Evolutionary conservation across 2,113 vertebrate genomes (phyloP), one percentile per base, ranked within the genome.

Genomic region (Aegotheles bennettii): DNA sequence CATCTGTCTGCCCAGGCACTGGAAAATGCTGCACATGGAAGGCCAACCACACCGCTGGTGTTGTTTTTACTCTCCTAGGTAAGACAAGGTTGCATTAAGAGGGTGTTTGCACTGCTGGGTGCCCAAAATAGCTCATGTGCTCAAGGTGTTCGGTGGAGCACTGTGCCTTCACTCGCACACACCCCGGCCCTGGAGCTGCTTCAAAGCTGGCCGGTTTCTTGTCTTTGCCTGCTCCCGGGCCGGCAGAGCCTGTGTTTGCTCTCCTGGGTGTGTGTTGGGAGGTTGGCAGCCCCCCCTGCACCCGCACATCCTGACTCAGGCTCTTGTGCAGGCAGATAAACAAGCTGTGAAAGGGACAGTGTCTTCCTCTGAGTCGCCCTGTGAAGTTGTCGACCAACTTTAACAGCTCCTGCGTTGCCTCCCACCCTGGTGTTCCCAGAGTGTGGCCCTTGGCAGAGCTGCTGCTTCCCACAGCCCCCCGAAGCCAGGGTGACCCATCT

Each of bases 31-130:
- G 16, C 84, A 17, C 81, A 23, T 1, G 42, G 71, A 13, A 51
- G 71, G 16, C 16, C 85, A 48, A 2, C 69, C 74, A 10, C 81
- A 26, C 24, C 0, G 26, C 7, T 29, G 81, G 25, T 1, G 5
- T 79, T 96, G 56, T 93, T 94, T 93, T 94, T 83, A 33, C 70
- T 69, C 65, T 68, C 40, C 36, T 68, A 61, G 50, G 56, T 63
- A 56, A 83, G 65, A 92, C 90, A 93, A 75, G 69, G 93, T n/a
- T 77, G 54, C 75, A 84, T 93, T 94, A 96, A 95, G 93, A 93
- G 82, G 70, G 31, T 76, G 82, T 97, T 96, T 94, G 84, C 7
- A 2, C 78, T 87, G 67, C 83, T 13, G n/a, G 42, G 29, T 28
- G 90, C 91, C 79, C 67, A 53, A 42, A 97, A 94, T 92, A 93